phyloP scores from a whole-genome alignment of 1,140 invertebrate genomes.

The Latrodectus geometricus region DNA sequence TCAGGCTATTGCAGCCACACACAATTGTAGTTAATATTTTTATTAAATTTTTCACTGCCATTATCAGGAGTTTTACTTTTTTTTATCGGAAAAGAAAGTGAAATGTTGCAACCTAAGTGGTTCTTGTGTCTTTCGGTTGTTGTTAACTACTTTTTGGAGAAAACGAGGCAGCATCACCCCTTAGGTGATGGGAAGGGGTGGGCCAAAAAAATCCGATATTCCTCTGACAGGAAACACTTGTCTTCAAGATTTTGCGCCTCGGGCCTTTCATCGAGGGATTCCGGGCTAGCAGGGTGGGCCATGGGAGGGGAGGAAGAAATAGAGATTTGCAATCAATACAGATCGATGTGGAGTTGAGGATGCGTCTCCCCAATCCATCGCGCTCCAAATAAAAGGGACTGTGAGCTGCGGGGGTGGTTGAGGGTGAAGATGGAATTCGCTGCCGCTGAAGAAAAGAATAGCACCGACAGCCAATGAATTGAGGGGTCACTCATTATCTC shows the following conservation, averaged over 20 bases:
- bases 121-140: too few species aligned
- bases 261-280: background rate
- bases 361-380: background rate
- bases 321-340: constrained; percentile 54
- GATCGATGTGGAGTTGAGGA: constrained; percentile 30
- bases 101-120: too few species aligned
- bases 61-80: too few species aligned
- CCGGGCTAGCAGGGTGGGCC: background rate
- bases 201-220: background rate
- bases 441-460: constrained; percentile 1
- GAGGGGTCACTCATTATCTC: constrained; percentile 57
- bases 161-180: background rate
- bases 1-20: too few species aligned
- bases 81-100: too few species aligned
- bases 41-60: too few species aligned
- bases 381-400: background rate
- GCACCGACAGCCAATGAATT: constrained; percentile 33
- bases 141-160: background rate
- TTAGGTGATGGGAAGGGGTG: background rate
- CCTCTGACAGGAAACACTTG: background rate
- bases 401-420: background rate
- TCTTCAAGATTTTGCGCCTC: too few species aligned
- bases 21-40: too few species aligned
- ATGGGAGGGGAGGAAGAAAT: constrained; percentile 11
- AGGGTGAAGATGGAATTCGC: constrained; percentile 13